Evolutionary conservation across 2,113 vertebrate genomes (phyloP), one percentile per base, ranked within the genome.

Genomic region (Guaruba guarouba): DNA sequence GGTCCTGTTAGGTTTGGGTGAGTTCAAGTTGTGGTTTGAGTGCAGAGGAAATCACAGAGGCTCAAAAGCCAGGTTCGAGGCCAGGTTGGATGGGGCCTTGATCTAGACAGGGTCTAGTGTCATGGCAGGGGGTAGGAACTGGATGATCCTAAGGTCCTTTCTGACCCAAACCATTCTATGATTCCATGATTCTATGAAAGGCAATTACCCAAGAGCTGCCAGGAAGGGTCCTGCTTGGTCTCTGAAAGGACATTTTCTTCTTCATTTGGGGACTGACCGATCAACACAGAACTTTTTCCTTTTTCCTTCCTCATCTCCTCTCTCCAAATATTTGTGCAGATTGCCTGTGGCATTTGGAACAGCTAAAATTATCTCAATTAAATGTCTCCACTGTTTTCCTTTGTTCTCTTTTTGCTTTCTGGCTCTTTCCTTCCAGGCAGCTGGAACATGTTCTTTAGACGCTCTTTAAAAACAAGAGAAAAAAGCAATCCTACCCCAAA

Each of bases 361-460:
- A 93, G 90, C 92, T 96, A 94, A 96, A 97, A 96, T 96, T 95
- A 96, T 90, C 96, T 70, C 93, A 92, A 31, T 94, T 95, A 96
- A 96, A 51, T 73, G 77, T 90, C 95, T 93, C 81, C 39, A 31
- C 66, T 82, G 31, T 54, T 94, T 90, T 90, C 82, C 66, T 96
- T 97, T 94, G 94, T 96, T 95, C 75, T 79, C 41, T 57, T 92
- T 95, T 85, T 90, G 33, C 71, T 93, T 96, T 88, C 82, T 82
- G 28, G 39, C 11, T 82, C 66, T 88, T 92, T 94, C 88, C 73
- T 94, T 93, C 81, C 75, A 93, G 73, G 57, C 71, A 95, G 76
- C 92, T 96, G 93, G 94, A 94, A 85, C 46, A 91, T 0, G 8
- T 93, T 89, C 75, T 95, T 90, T 69, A 94, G 44, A 71, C 55